These are phyloP conservation scores for Ictalurus furcatus DNA, from an alignment of 2,113 vertebrate species.

Conservation along the genomic window DNA sequence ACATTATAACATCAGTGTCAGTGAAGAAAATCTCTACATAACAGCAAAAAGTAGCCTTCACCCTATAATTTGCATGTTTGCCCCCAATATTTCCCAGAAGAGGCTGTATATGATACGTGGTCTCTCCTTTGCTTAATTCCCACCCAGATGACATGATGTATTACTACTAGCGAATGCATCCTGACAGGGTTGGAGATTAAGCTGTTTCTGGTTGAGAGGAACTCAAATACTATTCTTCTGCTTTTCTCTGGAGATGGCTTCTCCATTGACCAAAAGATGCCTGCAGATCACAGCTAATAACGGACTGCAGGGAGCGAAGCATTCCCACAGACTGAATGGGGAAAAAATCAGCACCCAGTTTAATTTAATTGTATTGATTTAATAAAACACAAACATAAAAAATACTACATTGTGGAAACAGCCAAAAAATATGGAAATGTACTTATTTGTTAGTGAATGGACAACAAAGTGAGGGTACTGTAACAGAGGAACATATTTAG, in stretches of 20 bases:
- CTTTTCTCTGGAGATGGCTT: neutral
- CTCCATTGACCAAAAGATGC: neutral
- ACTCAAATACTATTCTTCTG: slow-evolving; percentile 2
- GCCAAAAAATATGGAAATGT: neutral
- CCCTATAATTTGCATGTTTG: slow-evolving; percentile 33
- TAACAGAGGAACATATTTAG: neutral
- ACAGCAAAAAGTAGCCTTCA: neutral
- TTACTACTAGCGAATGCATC: neutral
- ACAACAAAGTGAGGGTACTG: neutral
- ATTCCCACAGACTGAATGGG: neutral
- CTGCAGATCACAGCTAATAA: slow-evolving; percentile 26
- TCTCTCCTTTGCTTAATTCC: neutral
- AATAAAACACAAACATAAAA: neutral
- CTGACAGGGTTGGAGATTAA: neutral
- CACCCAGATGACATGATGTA: neutral
- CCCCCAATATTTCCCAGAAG: neutral
- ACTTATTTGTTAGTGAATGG: neutral
- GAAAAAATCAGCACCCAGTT: neutral
- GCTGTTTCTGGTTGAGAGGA: neutral
- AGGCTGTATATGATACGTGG: neutral
- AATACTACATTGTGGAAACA: neutral
- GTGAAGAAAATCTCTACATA: neutral
- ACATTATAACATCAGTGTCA: neutral
- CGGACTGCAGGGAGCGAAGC: slow-evolving; percentile 15
- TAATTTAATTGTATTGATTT: neutral